These are phyloP conservation scores for Nephrocerus scutellatus DNA, from an alignment of 2,888 invertebrate genomes.

Conservation along the genomic window DNA sequence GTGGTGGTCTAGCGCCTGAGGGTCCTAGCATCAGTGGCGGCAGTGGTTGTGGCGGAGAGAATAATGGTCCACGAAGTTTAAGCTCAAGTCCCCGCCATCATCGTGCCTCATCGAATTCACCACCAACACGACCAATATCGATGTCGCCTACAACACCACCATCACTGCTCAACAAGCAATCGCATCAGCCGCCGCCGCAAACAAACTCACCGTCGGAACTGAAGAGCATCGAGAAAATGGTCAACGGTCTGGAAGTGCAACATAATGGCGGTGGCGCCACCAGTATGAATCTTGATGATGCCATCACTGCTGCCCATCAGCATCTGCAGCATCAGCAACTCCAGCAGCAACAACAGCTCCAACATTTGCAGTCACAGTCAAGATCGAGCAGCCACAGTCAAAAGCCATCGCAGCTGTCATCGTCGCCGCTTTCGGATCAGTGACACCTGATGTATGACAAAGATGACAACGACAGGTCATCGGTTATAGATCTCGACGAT, in stretches of 20 bases:
- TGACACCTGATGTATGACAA: constrained; percentile 46
- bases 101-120: constrained; percentile 46
- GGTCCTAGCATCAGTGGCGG: constrained; percentile 27
- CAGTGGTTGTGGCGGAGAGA: constrained; percentile 27
- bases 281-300: constrained; percentile 22
- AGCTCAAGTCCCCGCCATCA: constrained; percentile 46
- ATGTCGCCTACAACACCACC: constrained; percentile 51
- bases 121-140: constrained; percentile 47
- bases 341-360: constrained; percentile 20
- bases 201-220: constrained; percentile 60
- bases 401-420: too few species aligned
- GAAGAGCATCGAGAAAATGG: constrained; percentile 96
- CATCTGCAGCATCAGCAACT: constrained; percentile 28
- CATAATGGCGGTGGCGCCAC: constrained; percentile 48
- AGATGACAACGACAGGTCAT: constrained; percentile 41
- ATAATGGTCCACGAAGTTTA: constrained; percentile 44
- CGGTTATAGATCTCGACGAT: constrained; percentile 46
- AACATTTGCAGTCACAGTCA: constrained; percentile 20
- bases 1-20: constrained; percentile 25
- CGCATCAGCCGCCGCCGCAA: too few species aligned
- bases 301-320: constrained; percentile 29
- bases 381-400: constrained; percentile 23
- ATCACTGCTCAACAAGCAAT: constrained; percentile 39
- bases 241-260: constrained; percentile 88
- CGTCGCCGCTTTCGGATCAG: constrained; percentile 40